Conservation (phyloP, 2,113 vertebrate genomes). For the zebrafish (Danio rerio) region DNA sequence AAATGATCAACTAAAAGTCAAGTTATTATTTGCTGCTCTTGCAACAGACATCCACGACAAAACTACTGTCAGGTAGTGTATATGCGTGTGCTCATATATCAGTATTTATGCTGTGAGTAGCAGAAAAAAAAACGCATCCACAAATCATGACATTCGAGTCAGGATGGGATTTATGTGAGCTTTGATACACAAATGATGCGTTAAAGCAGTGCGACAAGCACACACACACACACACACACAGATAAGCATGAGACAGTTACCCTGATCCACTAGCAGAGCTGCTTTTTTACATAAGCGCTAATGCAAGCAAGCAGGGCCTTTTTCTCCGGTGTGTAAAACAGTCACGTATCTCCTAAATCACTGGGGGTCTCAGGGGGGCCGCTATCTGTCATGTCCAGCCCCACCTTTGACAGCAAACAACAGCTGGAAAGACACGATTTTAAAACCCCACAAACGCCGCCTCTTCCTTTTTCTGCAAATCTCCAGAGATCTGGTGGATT, state of each 20-base stretch:
- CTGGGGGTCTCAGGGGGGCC: conserved; percentile 4
- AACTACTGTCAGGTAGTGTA: too few relatives aligned
- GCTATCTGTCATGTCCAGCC: conserved; percentile 26
- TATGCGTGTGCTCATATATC: not conserved
- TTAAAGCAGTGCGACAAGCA: not conserved
- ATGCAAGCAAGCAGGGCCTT: not conserved
- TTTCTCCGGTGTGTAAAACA: not conserved
- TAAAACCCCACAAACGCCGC: not conserved
- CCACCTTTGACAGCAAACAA: conserved; percentile 36
- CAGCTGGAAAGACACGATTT: conserved; percentile 33
- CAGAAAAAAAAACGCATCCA: not conserved
- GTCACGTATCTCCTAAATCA: conserved; percentile 26
- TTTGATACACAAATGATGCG: not conserved
- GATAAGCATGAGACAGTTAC: not conserved
- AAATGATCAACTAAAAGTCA: too few relatives aligned
- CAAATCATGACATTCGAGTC: not conserved
- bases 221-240: not conserved
- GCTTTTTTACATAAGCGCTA: conserved; percentile 10
- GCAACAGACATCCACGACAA: too few relatives aligned
- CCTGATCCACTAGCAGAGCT: not conserved
- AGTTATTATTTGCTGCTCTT: too few relatives aligned
- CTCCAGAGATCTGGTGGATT: conserved; percentile 17
- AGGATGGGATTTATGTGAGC: not conserved
- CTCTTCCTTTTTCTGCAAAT: conserved; percentile 14
- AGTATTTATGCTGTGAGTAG: not conserved